Evolutionary conservation across 1,140 invertebrate genomes (phyloP).

Genomic region (Ericerus pela): DNA sequence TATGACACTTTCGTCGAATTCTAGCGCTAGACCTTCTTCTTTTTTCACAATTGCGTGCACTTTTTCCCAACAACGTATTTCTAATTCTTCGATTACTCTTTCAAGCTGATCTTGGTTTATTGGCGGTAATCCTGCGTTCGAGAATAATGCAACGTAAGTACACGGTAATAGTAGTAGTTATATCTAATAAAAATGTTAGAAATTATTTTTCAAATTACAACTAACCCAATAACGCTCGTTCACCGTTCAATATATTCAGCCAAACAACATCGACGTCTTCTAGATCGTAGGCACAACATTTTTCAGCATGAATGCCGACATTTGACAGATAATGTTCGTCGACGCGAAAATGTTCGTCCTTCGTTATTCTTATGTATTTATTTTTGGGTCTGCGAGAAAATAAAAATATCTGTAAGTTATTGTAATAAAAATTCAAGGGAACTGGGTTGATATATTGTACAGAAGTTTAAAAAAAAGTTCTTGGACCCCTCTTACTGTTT

Average conservation of each 20-base stretch:
- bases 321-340: slow-evolving; percentile 74
- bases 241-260: slow-evolving; percentile 73
- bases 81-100: slow-evolving; percentile 80
- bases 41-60: slow-evolving; percentile 85
- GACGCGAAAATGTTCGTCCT: slow-evolving; percentile 69
- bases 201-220: slow-evolving; percentile 13
- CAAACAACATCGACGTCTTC: slow-evolving; percentile 86
- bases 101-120: slow-evolving; percentile 79
- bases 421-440: neutral
- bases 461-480: too few relatives aligned
- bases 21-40: slow-evolving; percentile 86
- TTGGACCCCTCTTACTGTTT: too few relatives aligned
- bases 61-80: slow-evolving; percentile 81
- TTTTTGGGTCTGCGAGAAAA: slow-evolving; percentile 63
- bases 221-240: slow-evolving; percentile 49
- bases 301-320: slow-evolving; percentile 70
- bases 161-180: neutral
- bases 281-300: slow-evolving; percentile 85
- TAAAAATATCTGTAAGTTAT: slow-evolving; percentile 3
- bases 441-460: neutral
- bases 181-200: slow-evolving; percentile 13
- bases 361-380: slow-evolving; percentile 75
- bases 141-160: neutral
- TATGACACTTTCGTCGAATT: slow-evolving; percentile 96
- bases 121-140: slow-evolving; percentile 41